Conservation (phyloP, 92 coral and sea anemone genomes). For the Porites lobata region DNA sequence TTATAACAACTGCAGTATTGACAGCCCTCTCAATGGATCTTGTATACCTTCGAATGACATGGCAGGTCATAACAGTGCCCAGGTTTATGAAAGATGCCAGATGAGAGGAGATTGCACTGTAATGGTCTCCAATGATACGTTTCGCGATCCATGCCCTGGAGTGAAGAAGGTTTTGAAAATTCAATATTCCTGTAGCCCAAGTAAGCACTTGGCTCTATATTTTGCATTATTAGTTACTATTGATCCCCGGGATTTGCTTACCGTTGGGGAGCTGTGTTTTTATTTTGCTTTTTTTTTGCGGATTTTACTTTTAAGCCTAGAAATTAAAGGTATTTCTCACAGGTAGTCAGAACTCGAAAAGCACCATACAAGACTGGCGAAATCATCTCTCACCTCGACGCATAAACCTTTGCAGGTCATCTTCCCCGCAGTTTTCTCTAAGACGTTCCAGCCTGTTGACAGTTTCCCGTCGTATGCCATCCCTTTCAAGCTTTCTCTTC, state of each 20-base stretch:
- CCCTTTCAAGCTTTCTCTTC: neutral
- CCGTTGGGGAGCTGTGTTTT: no score
- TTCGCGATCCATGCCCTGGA: conserved; percentile 76
- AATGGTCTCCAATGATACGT: conserved; percentile 42
- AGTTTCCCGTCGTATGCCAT: neutral
- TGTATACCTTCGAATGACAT: conserved; percentile 47
- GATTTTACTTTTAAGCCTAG: no score
- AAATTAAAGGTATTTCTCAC: no score
- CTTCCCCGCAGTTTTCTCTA: no score
- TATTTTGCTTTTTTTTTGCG: no score
- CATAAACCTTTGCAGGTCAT: no score
- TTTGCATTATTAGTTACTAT: no score
- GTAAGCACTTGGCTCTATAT: conserved; percentile 9
- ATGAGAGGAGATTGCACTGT: conserved; percentile 62
- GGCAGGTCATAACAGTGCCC: conserved; percentile 56
- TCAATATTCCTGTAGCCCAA: conserved; percentile 61
- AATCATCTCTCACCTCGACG: no score
- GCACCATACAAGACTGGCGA: no score
- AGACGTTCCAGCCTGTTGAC: no score
- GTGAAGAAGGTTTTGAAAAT: conserved; percentile 47
- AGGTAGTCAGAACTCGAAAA: no score
- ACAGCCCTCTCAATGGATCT: neutral
- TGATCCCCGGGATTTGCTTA: no score
- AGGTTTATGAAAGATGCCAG: conserved; percentile 69
- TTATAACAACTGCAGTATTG: neutral